These are phyloP conservation scores for Aphelinus certus DNA, from an alignment of 1,140 invertebrate genomes.

Conservation along the genomic window DNA sequence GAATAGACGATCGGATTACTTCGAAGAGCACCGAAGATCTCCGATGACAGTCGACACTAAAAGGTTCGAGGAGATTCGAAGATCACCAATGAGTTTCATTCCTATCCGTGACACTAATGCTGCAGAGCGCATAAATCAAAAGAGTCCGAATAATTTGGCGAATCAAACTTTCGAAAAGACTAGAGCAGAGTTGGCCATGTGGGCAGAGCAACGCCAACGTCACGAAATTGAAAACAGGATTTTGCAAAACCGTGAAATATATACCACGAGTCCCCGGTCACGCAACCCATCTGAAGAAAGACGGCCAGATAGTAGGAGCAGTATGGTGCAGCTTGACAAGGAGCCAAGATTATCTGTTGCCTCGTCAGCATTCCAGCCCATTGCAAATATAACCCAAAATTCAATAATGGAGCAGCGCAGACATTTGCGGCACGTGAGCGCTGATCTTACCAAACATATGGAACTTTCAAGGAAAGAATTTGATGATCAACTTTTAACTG, in stretches of 20 bases:
- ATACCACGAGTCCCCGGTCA: conserved; percentile 57
- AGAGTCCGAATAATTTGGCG: conserved; percentile 56
- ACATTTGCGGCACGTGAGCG: conserved; percentile 62
- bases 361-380: conserved; percentile 60
- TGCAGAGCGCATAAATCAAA: conserved; percentile 55
- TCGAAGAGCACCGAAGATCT: conserved; percentile 63
- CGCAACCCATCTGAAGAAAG: conserved; percentile 61
- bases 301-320: conserved; percentile 43
- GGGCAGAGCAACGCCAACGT: conserved; percentile 62
- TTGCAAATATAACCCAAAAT: conserved; percentile 61
- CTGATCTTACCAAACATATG: conserved; percentile 63
- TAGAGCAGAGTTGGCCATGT: conserved; percentile 60
- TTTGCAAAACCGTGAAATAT: conserved; percentile 51
- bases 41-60: conserved; percentile 60
- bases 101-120: conserved; percentile 56
- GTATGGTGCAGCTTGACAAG: conserved; percentile 50
- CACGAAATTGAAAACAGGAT: conserved; percentile 59
- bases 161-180: conserved; percentile 64
- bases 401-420: conserved; percentile 63
- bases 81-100: conserved; percentile 62
- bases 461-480: conserved; percentile 62
- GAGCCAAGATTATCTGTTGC: conserved; percentile 54
- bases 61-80: conserved; percentile 58
- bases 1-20: conserved; percentile 60
- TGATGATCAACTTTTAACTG: conserved; percentile 60